phyloP scores from a whole-genome alignment of 2,888 invertebrate species.

The Alsophila aescularia region DNA sequence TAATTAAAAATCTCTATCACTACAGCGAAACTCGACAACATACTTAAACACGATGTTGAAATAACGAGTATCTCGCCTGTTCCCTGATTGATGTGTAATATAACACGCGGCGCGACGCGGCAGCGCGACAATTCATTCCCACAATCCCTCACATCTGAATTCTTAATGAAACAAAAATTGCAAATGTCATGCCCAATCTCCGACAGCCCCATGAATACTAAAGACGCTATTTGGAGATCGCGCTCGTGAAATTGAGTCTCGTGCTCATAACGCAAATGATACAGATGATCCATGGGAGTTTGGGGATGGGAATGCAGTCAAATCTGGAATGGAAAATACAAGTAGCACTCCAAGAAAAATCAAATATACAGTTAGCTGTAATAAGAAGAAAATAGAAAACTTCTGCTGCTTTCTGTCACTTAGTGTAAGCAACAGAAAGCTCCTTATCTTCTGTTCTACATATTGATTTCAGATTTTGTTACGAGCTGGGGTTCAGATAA shows the following conservation, averaged over 20 bases:
- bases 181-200: constrained; percentile 77
- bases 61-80: constrained; percentile 22
- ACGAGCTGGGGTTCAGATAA: too few relatives aligned
- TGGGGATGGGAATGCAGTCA: constrained; percentile 38
- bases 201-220: constrained; percentile 80
- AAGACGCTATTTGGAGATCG: constrained; percentile 78
- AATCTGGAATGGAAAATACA: constrained; percentile 2
- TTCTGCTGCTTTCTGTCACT: too few relatives aligned
- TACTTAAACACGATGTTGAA: constrained; percentile 19
- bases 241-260: constrained; percentile 72
- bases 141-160: constrained; percentile 79
- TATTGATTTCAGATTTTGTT: too few relatives aligned
- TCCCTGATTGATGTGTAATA: constrained; percentile 30
- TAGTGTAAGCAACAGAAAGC: too few relatives aligned
- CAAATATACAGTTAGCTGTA: background rate
- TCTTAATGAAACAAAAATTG: constrained; percentile 83
- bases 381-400: too few relatives aligned
- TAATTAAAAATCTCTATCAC: background rate
- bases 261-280: constrained; percentile 68
- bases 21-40: constrained; percentile 6
- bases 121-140: constrained; percentile 65
- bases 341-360: background rate
- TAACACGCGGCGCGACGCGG: constrained; percentile 16
- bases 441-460: too few relatives aligned
- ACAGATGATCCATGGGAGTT: constrained; percentile 67